Conservation (phyloP, 30 jellyfish, hydroid and myxozoan genomes). For the Aurelia coerulea region DNA sequence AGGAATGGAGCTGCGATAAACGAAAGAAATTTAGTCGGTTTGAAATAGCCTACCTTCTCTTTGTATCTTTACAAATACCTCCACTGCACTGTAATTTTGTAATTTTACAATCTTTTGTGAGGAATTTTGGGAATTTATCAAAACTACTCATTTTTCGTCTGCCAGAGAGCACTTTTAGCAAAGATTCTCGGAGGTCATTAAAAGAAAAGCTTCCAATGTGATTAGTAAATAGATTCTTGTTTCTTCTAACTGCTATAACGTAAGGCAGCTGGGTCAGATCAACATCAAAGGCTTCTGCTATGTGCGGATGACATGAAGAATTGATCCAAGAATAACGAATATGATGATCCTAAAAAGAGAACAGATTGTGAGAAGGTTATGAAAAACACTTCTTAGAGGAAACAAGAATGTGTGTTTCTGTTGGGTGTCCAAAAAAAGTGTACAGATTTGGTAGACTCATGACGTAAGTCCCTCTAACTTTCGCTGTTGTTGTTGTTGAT, state of each 20-base stretch:
- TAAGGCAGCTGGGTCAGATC: slow-evolving; percentile 57
- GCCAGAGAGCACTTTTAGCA: slow-evolving; percentile 56
- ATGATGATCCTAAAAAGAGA: slow-evolving; percentile 62
- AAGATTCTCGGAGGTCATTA: slow-evolving; percentile 46
- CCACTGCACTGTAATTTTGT: slow-evolving; percentile 29
- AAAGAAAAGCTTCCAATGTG: slow-evolving; percentile 60
- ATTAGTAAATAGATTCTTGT: slow-evolving; percentile 14
- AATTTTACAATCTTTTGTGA: slow-evolving; percentile 46
- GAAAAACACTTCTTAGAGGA: no score
- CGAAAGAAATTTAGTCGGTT: no score
- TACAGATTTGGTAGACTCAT: no score
- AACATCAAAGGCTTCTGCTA: slow-evolving; percentile 67
- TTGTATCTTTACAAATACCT: slow-evolving; percentile 35
- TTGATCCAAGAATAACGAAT: slow-evolving; percentile 82
- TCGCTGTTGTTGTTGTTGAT: no score
- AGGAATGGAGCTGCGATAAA: no score
- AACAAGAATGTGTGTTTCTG: no score
- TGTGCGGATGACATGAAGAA: slow-evolving; percentile 61
- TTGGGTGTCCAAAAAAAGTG: no score
- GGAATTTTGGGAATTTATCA: slow-evolving; percentile 51
- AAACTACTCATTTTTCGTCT: slow-evolving; percentile 23
- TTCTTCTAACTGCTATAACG: slow-evolving; percentile 52
- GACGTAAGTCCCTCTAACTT: no score
- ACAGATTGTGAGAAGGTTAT: neutral
- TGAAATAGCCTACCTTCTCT: neutral